Evolutionary conservation across 2,888 invertebrate genomes (phyloP).

Genomic region (Nysson spinosus): DNA sequence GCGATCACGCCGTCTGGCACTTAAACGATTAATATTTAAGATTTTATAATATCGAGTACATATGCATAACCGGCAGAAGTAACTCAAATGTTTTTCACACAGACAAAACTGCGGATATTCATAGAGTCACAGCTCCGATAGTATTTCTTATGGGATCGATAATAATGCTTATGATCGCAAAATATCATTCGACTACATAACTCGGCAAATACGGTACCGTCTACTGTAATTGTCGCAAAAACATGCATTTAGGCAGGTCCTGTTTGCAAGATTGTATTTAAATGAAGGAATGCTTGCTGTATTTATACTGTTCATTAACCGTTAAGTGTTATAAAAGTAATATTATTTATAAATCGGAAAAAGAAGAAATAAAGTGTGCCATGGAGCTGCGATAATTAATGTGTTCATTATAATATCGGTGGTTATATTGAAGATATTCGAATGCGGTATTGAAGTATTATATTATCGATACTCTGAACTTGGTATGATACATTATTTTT

Average conservation of each 20-base stretch:
- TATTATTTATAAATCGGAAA: conserved; percentile 32
- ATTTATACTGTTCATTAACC: conserved; percentile 13
- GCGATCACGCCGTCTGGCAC: too few relatives aligned
- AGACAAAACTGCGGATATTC: conserved; percentile 64
- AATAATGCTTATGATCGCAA: conserved; percentile 69
- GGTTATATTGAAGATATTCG: too few relatives aligned
- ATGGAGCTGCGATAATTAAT: conserved; percentile 31
- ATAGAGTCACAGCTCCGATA: conserved; percentile 67
- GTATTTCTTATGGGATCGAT: conserved; percentile 69
- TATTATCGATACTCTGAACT: too few relatives aligned
- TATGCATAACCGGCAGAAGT: background rate
- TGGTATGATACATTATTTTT: too few relatives aligned
- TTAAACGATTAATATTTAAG: background rate
- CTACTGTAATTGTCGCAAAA: conserved; percentile 23
- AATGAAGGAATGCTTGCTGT: conserved; percentile 9
- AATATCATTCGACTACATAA: conserved; percentile 60
- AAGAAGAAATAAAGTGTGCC: conserved; percentile 50
- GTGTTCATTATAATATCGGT: background rate
- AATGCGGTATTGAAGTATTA: too few relatives aligned
- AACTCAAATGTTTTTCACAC: conserved; percentile 22
- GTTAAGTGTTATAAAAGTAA: conserved; percentile 32
- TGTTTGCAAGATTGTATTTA: conserved; percentile 28
- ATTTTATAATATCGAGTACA: background rate
- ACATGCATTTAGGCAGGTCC: conserved; percentile 53
- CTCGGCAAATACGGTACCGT: conserved; percentile 23